phyloP scores from a whole-genome alignment of 2,888 invertebrate genomes.

The Oxystoma pomonae region DNA sequence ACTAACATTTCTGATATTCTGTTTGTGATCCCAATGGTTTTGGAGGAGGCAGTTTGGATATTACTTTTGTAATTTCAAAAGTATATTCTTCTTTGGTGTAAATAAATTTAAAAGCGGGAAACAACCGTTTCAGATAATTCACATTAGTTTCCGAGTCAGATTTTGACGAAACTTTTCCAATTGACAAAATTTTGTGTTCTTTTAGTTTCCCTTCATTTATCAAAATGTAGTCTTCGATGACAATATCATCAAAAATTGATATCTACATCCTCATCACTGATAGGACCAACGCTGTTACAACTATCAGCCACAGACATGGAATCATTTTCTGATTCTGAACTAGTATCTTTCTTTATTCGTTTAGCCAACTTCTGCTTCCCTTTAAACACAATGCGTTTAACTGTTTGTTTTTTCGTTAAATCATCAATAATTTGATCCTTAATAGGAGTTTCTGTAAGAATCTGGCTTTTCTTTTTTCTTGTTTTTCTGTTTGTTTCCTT shows the following conservation, averaged over 20 bases:
- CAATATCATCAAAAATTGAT: slow-evolving; percentile 8
- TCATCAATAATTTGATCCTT: slow-evolving; percentile 7
- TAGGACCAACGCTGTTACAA: slow-evolving; percentile 7
- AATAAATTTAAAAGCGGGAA: slow-evolving; percentile 7
- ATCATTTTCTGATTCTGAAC: slow-evolving; percentile 9
- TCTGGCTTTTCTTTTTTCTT: slow-evolving; percentile 10
- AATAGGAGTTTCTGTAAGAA: slow-evolving; percentile 13
- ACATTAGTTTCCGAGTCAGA: slow-evolving; percentile 5
- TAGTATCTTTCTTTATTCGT: slow-evolving; percentile 5
- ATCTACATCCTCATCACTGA: slow-evolving; percentile 9
- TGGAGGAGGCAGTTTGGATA: slow-evolving; percentile 4
- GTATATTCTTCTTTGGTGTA: slow-evolving; percentile 6
- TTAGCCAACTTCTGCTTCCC: slow-evolving; percentile 10
- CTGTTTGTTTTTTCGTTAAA: too few relatives aligned
- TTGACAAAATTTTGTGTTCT: slow-evolving; percentile 10
- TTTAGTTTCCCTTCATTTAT: slow-evolving; percentile 12
- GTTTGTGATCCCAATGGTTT: slow-evolving; percentile 2
- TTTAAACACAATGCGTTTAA: slow-evolving; percentile 8
- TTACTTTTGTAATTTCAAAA: slow-evolving; percentile 8
- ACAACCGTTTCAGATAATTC: neutral
- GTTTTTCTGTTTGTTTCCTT: slow-evolving; percentile 4
- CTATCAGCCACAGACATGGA: neutral
- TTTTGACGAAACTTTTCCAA: slow-evolving; percentile 11
- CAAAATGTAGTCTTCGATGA: slow-evolving; percentile 9
- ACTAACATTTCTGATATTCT: slow-evolving; percentile 10